Percentiles rank a stretch among this genome's conserved stretches.
Evolutionary conservation across 2,113 vertebrate species (phyloP).

Genomic region (Terrapene triunguis): DNA sequence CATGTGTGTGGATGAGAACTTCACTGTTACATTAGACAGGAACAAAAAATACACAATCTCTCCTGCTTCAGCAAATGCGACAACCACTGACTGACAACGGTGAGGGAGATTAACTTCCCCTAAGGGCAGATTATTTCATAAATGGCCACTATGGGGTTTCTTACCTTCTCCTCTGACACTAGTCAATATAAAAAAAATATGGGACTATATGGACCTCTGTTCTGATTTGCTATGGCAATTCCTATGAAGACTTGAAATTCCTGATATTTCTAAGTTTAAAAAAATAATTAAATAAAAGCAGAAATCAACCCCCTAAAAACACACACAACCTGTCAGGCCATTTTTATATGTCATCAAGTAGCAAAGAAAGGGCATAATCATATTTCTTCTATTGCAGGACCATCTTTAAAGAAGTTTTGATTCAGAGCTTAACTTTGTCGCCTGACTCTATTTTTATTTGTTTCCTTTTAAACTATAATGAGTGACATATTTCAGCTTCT

Average conservation of each 20-base stretch:
- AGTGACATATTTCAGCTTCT: conserved; percentile 50
- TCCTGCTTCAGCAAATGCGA: not conserved
- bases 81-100: fast-evolving
- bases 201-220: not conserved
- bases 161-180: not conserved
- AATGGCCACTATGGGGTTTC: not conserved
- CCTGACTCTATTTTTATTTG: fast-evolving
- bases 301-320: not conserved
- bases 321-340: not conserved
- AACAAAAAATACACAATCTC: not conserved
- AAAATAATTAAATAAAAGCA: not conserved
- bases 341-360: not conserved
- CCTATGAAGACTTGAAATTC: not conserved
- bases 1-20: not conserved
- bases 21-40: not conserved
- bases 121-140: not conserved
- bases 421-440: not conserved
- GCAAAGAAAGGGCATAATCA: fast-evolving
- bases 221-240: conserved; percentile 4
- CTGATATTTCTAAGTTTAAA: not conserved
- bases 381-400: not conserved
- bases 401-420: conserved; percentile 7
- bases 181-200: not conserved
- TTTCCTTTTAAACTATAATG: not conserved
- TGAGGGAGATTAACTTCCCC: not conserved